Evolutionary conservation across 2,888 invertebrate species (phyloP), one percentile per base, ranked within the genome.

Genomic region (Dolichomitus sp.): DNA sequence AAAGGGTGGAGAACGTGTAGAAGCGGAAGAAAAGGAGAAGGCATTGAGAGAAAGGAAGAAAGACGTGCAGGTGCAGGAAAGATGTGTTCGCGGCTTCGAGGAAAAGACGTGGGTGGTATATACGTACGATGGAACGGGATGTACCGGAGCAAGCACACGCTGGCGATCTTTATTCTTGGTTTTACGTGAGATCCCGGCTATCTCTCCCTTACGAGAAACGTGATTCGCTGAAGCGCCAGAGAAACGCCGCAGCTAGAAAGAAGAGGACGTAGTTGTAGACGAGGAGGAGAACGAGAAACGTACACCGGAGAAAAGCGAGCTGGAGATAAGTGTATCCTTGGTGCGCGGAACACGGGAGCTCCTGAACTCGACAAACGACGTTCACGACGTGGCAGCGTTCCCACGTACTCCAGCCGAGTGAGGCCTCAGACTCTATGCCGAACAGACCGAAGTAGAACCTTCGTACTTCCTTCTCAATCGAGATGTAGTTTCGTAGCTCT

Each of bases 141-240:
- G 37, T 61, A 72, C 77, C 66, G 57, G 57, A 30, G 40, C 33
- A 65, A 70, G 81, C 75, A 81, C 81, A 81, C 79, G 66, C 68
- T 50, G 50, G 61, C 83, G 80, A 86, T 84, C 81, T 84, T 84
- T 86, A 86, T 86, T 83, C 83, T 76, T 45, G 78, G 81, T 81
- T 84, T 86, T 84, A 77, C 72, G 81, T 81, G 80, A 79, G 76
- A 80, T 65, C 65, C 81, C 72, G 76, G 37, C 57, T 74, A 54
- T 70, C 27, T 27, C 52, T 65, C 75, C 70, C 79, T 79, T 83
- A 79, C 83, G 80, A 84, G 80, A 80, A 85, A 86, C 86, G 85
- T 86, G 86, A 85, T 86, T 82, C 83, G 65, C 70, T 59, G 12
- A 45, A 54, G 37, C 40, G 61, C 63, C 27, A 68, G 54, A 61